Conservation (phyloP, 2,888 invertebrate species). For the Apotomis capreana region DNA sequence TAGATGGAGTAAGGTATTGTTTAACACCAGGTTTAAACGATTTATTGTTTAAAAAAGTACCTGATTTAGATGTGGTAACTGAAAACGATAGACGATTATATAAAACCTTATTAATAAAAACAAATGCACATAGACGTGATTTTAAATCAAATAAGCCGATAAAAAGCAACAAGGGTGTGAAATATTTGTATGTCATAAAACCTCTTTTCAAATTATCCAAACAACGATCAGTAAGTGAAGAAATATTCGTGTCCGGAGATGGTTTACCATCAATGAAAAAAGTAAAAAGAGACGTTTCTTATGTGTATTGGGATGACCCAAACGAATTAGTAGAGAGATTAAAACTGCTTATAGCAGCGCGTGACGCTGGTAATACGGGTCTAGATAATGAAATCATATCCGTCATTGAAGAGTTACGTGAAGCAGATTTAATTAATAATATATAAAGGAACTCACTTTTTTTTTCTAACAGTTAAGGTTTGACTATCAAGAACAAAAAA, state of each 20-base stretch:
- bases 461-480: neutral
- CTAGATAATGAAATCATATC: constrained; percentile 16
- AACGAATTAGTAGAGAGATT: constrained; percentile 5
- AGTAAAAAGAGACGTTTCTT: neutral
- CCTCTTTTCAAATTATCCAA: constrained; percentile 2
- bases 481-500: neutral
- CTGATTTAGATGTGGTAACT: neutral
- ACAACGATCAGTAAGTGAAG: neutral
- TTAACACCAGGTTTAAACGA: neutral
- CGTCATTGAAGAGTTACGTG: neutral
- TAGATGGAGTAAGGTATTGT: neutral
- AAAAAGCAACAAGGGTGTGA: constrained; percentile 3
- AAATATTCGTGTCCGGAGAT: neutral
- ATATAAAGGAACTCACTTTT: neutral
- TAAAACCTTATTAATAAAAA: neutral
- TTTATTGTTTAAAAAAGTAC: neutral
- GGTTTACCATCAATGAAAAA: neutral
- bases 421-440: neutral
- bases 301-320: constrained; percentile 5
- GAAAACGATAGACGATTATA: neutral
- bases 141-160: constrained; percentile 8
- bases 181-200: neutral
- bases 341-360: constrained; percentile 5
- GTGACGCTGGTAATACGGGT: constrained; percentile 2
- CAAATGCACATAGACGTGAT: neutral